phyloP scores from a whole-genome alignment of 2,113 vertebrate genomes.

The Otolemur garnettii region DNA sequence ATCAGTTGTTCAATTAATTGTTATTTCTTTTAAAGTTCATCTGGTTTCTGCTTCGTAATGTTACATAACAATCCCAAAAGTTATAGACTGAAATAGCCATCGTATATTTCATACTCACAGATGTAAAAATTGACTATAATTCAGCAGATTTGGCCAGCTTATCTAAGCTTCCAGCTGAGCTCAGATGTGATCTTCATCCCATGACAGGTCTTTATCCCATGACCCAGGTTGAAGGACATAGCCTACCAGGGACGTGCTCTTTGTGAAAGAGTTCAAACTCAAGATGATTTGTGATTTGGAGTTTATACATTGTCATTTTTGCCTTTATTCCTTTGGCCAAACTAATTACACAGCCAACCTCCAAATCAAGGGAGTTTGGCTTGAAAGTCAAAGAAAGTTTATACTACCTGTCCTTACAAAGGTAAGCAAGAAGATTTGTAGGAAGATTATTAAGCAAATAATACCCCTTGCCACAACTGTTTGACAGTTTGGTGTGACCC shows the following conservation, averaged over 20 bases:
- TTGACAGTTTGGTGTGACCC: background rate
- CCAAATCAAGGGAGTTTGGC: background rate
- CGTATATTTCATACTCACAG: background rate
- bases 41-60: background rate
- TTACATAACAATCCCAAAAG: background rate
- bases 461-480: background rate
- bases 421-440: background rate
- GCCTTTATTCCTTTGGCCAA: background rate
- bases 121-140: background rate
- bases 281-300: background rate
- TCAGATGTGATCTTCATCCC: background rate
- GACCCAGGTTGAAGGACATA: background rate
- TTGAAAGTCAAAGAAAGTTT: background rate
- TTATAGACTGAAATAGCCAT: background rate
- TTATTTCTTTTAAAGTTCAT: background rate
- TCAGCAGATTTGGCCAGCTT: background rate
- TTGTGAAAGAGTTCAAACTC: background rate
- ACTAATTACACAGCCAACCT: background rate
- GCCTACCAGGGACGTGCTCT: too few relatives aligned
- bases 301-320: background rate
- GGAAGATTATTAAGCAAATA: background rate
- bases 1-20: background rate
- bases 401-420: fast-evolving
- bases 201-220: background rate
- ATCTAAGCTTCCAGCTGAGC: background rate